Evolutionary conservation across 2,888 invertebrate genomes (phyloP).

Genomic region (Drosophila bunnanda): DNA sequence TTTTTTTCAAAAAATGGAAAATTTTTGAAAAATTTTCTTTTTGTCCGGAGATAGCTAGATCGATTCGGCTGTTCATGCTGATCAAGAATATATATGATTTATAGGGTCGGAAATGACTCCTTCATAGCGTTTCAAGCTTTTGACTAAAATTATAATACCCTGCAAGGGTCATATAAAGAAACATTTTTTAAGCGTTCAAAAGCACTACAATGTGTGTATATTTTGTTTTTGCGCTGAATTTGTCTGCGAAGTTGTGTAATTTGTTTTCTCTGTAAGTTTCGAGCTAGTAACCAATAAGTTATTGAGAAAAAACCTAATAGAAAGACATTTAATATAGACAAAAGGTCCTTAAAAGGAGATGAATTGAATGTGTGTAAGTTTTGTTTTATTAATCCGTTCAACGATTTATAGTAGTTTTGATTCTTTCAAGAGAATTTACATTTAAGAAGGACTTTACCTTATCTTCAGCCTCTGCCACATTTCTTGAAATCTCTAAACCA

Average conservation of each 20-base stretch:
- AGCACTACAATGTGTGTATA: too few species aligned
- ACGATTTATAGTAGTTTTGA: background rate
- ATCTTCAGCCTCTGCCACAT: conserved; percentile 1
- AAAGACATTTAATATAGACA: background rate
- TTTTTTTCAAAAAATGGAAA: too few species aligned
- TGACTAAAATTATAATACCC: too few species aligned
- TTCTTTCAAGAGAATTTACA: background rate
- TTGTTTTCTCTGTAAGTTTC: accelerated
- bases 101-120: too few species aligned
- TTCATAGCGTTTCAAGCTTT: too few species aligned
- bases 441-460: background rate
- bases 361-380: background rate
- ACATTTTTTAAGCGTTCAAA: too few species aligned
- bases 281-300: background rate
- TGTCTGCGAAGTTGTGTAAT: background rate
- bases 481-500: conserved; percentile 3
- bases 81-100: too few species aligned
- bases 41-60: too few species aligned
- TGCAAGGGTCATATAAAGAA: too few species aligned
- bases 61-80: too few species aligned
- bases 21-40: too few species aligned
- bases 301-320: background rate
- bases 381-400: background rate
- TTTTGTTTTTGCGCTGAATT: background rate
- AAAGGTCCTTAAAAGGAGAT: background rate